Base-by-base conservation (phyloP, 2,888 invertebrate species). In the Seira musarum region DNA sequence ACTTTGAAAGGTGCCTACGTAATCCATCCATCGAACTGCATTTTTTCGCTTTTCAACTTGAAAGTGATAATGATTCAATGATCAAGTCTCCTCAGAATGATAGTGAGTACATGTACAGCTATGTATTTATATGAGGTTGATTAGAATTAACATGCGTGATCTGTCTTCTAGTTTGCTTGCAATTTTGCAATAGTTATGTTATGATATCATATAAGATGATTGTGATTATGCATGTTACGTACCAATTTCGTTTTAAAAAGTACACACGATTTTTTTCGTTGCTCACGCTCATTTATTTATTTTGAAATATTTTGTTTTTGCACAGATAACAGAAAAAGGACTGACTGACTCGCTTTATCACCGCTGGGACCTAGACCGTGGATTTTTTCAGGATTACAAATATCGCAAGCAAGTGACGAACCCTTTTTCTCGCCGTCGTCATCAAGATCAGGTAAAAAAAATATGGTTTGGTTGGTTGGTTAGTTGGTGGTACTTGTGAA, bases 361-460 rank as follows among this genome's bases (percentile, higher is more conserved):
- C 67, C 65, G 63, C 46, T 69, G 73, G 22, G 53, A 63, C 67
- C 67, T 73, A 72, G 73, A 79, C 79, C 69, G 79, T 69, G 73
- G 79, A 73, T 73, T 60, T 60, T n/a, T 49, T 19, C n/a, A 60
- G 60, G 21, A 21, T 60, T 60, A 21, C 60, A 60, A 60, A 60
- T 60, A 22, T 53, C 13, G 13, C 22, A 21, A 60, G 13, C 22
- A 21, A 60, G 53, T 3, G 49, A 49, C 49, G 49, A 49, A 13
- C 49, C 17, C 17, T n/a, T 49, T 49, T n/a, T 13, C 40, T 74
- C 65, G 65, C 49, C 57, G 67, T 67, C 75, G 61, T 25, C 68
- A 40, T 66, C 53, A 60, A 21, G 67, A 68, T 24, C 49, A 64
- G 73, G 71, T 60, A 60, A 53, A 53, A 30, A 30, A 30, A 8